Percentiles rank a stretch among this genome's conserved stretches.
Conservation (phyloP, 2,797 vertebrate genomes). For the Sebastes alutus region DNA sequence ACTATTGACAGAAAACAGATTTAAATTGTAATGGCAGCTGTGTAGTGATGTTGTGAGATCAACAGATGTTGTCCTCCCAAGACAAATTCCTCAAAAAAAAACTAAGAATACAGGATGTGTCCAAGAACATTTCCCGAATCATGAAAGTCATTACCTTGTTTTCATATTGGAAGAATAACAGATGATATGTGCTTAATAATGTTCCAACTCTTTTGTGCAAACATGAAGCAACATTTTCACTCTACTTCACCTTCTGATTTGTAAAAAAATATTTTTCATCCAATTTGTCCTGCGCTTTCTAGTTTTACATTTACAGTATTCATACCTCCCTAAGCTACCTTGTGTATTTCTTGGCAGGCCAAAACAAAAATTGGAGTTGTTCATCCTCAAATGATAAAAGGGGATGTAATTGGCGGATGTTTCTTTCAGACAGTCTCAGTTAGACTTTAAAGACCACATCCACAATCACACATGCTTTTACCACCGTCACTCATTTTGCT, state of each 20-base stretch:
- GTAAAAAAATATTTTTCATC: background rate
- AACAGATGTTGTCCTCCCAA: background rate
- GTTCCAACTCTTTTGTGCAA: background rate
- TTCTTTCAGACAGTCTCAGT: slow-evolving; percentile 29
- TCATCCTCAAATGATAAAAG: slow-evolving; percentile 3
- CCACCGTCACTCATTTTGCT: slow-evolving; percentile 6
- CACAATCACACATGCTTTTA: slow-evolving; percentile 22
- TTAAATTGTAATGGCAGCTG: background rate
- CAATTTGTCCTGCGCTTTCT: background rate
- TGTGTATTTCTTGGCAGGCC: background rate
- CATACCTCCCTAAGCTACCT: background rate
- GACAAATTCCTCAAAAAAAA: background rate
- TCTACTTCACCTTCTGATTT: background rate
- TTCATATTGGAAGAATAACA: background rate
- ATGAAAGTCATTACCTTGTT: background rate
- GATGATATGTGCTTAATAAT: background rate
- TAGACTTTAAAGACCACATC: slow-evolving; percentile 33
- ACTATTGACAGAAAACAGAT: background rate
- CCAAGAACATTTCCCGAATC: background rate
- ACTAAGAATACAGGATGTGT: background rate
- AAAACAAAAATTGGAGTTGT: slow-evolving; percentile 8
- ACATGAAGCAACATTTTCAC: background rate
- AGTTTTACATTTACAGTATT: background rate
- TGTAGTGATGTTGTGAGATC: background rate
- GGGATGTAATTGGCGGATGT: slow-evolving; percentile 15